Percentiles rank a stretch among this genome's conserved stretches.
Conservation (phyloP, 2,888 invertebrate species). For the Eulithis testata region DNA sequence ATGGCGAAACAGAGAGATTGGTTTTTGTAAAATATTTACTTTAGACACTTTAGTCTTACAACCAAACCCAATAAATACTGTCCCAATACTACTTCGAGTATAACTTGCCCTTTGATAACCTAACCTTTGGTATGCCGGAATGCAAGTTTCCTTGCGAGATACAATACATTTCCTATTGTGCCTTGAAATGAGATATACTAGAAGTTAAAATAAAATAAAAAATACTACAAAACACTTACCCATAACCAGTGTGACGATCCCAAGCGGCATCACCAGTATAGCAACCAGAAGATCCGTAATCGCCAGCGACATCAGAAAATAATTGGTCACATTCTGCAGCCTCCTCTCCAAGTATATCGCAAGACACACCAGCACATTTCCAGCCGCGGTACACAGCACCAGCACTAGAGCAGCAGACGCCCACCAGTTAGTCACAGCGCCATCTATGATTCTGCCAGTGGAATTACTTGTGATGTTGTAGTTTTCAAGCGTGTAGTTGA, state of each 20-base stretch:
- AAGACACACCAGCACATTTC: constrained; percentile 96
- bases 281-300: constrained; percentile 98
- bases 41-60: no score
- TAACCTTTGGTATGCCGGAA: no score
- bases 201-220: no score
- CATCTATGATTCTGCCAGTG: constrained; percentile 43
- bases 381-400: constrained; percentile 94
- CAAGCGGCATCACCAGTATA: constrained; percentile 97
- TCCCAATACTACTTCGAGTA: no score
- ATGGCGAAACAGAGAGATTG: neutral
- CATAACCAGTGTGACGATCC: constrained; percentile 91
- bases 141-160: no score
- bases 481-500: constrained; percentile 53
- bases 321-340: constrained; percentile 98
- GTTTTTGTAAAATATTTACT: no score
- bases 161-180: no score
- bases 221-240: constrained; percentile 84
- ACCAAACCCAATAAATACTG: no score
- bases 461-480: constrained; percentile 49
- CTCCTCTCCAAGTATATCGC: constrained; percentile 96
- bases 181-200: no score
- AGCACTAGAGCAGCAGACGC: constrained; percentile 90
- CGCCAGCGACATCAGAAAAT: constrained; percentile 97
- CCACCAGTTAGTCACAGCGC: constrained; percentile 89
- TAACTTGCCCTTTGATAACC: no score